Conservation (phyloP, 2,888 invertebrate genomes). For the Rhagonycha lutea region DNA sequence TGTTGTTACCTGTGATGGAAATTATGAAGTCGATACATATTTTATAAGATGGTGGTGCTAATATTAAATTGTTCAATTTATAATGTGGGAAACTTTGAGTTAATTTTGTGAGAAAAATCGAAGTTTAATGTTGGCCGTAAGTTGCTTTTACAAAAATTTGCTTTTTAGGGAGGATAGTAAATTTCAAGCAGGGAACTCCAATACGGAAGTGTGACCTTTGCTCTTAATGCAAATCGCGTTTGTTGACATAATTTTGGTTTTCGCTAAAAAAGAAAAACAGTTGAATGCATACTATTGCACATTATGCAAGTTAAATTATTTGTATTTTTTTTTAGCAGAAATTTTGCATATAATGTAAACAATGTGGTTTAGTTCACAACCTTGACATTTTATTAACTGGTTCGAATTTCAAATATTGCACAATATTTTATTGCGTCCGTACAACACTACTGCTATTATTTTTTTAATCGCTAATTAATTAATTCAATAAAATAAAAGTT, state of each 20-base stretch:
- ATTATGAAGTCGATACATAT: neutral
- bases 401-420: neutral
- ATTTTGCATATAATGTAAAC: neutral
- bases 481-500: neutral
- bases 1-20: neutral
- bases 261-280: neutral
- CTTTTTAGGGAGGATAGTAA: neutral
- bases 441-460: neutral
- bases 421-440: neutral
- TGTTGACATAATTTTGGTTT: neutral
- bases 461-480: neutral
- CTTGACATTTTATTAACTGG: neutral
- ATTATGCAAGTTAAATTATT: neutral
- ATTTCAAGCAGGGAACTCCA: neutral
- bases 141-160: neutral
- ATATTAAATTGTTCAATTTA: neutral
- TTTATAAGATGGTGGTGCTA: neutral
- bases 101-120: constrained; percentile 1
- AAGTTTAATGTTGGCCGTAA: neutral
- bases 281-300: neutral
- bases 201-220: neutral
- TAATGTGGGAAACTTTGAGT: neutral
- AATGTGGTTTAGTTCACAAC: neutral
- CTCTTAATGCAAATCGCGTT: neutral
- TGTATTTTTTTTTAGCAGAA: neutral